Conservation (phyloP, 2,888 invertebrate species). For the Eristalis tenax region DNA sequence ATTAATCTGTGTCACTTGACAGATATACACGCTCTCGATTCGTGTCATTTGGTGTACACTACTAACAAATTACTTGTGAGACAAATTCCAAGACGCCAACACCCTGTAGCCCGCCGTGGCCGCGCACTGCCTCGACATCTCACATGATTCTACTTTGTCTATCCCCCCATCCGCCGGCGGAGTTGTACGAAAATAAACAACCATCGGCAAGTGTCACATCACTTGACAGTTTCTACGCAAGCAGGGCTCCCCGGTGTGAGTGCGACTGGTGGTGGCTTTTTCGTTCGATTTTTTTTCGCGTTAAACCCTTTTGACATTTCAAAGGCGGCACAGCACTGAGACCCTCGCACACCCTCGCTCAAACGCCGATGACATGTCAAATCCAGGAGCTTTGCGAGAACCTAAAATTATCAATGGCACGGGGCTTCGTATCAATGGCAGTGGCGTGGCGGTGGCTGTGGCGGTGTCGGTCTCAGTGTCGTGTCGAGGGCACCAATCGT, state of each 20-base stretch:
- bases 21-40: conserved; percentile 37
- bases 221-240: neutral
- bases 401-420: neutral
- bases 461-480: neutral
- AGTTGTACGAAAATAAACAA: too few relatives aligned
- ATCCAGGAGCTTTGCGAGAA: neutral
- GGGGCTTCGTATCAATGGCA: neutral
- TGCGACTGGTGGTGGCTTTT: neutral
- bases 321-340: neutral
- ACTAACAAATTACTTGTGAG: conserved; percentile 51
- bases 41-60: conserved; percentile 19
- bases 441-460: neutral
- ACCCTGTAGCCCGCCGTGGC: neutral
- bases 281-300: neutral
- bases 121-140: neutral
- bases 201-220: neutral
- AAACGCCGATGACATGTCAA: neutral
- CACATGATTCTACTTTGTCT: neutral
- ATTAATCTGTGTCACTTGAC: conserved; percentile 63
- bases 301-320: neutral
- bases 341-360: neutral
- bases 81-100: conserved; percentile 27
- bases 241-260: neutral
- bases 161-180: neutral
- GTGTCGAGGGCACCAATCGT: neutral